A percentile compares a stretch with the other conserved stretches of the same genome.
Evolutionary conservation across 2,113 vertebrate genomes (phyloP).

Genomic region (Eleginops maclovinus): DNA sequence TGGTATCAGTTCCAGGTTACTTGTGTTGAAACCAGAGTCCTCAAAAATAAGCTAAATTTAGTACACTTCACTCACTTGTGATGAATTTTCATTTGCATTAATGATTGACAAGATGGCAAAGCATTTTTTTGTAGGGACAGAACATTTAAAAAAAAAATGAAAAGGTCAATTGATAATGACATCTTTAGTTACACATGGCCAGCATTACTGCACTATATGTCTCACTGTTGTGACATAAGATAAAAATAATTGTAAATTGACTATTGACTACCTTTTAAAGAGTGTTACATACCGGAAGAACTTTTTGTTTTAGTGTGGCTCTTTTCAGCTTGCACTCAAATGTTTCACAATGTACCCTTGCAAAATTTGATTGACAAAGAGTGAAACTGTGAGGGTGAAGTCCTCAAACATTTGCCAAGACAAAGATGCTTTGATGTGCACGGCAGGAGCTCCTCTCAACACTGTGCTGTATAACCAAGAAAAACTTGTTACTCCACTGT

Average conservation of each 20-base stretch:
- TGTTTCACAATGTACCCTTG: not conserved
- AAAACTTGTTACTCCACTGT: slow-evolving; percentile 69
- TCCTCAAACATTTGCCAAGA: slow-evolving; percentile 53
- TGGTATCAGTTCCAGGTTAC: not conserved
- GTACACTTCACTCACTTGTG: not conserved
- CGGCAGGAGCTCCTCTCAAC: slow-evolving; percentile 53
- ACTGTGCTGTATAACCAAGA: slow-evolving; percentile 51
- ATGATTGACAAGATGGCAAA: not conserved
- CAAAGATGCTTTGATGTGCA: slow-evolving; percentile 66
- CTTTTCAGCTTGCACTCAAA: slow-evolving; percentile 36
- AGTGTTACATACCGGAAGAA: slow-evolving; percentile 20
- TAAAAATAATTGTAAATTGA: not conserved
- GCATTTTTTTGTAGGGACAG: not conserved
- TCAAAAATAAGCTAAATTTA: not conserved
- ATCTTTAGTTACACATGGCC: not conserved
- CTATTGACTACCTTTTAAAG: not conserved
- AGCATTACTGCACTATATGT: not conserved
- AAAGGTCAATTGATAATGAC: not conserved
- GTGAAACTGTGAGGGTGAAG: slow-evolving; percentile 57
- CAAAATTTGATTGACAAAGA: slow-evolving; percentile 51
- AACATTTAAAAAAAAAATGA: not conserved
- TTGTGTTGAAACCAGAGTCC: slow-evolving; percentile 4
- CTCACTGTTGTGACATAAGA: not conserved
- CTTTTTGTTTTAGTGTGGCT: slow-evolving; percentile 47
- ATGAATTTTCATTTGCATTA: not conserved